Percentiles rank a stretch among this genome's conserved stretches.
Evolutionary conservation across 2,113 vertebrate species (phyloP).

Genomic region (Salvator merianae): DNA sequence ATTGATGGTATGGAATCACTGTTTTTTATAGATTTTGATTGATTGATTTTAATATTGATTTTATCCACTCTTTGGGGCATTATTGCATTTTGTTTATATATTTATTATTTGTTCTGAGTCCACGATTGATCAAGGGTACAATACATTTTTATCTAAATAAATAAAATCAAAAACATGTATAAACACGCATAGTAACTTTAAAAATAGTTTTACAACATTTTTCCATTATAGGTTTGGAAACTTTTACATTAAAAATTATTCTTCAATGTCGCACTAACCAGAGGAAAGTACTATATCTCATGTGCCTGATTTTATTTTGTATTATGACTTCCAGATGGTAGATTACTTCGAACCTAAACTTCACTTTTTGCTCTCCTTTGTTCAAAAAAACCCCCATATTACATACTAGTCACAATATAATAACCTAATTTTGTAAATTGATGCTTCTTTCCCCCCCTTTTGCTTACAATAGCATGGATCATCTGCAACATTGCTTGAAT

Average conservation of each 20-base stretch:
- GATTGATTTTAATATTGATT: too few species aligned
- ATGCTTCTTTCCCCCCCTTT: conserved; percentile 68
- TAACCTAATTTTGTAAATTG: conserved; percentile 69
- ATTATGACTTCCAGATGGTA: conserved; percentile 47
- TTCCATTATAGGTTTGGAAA: conserved; percentile 36
- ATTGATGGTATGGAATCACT: too few species aligned
- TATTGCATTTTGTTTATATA: too few species aligned
- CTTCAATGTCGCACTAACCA: conserved; percentile 50
- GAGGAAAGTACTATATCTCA: background rate
- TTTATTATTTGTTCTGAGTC: too few species aligned
- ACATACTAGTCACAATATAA: conserved; percentile 51
- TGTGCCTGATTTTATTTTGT: conserved; percentile 41
- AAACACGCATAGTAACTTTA: background rate
- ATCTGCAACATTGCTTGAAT: conserved; percentile 69
- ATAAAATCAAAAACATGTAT: background rate
- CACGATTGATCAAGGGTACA: too few species aligned
- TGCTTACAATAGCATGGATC: conserved; percentile 70
- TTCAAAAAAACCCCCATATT: conserved; percentile 44
- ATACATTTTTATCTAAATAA: too few species aligned
- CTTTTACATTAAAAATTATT: conserved; percentile 35
- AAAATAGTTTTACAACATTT: conserved; percentile 38
- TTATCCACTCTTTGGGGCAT: too few species aligned
- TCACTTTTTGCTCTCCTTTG: conserved; percentile 49
- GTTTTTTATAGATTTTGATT: too few species aligned
- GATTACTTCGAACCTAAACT: conserved; percentile 45